A percentile compares a stretch with the other conserved stretches of the same genome.
These are phyloP conservation scores for Stenopsyche tienmushanensis DNA, from an alignment of 1,140 invertebrate species.

Conservation along the genomic window DNA sequence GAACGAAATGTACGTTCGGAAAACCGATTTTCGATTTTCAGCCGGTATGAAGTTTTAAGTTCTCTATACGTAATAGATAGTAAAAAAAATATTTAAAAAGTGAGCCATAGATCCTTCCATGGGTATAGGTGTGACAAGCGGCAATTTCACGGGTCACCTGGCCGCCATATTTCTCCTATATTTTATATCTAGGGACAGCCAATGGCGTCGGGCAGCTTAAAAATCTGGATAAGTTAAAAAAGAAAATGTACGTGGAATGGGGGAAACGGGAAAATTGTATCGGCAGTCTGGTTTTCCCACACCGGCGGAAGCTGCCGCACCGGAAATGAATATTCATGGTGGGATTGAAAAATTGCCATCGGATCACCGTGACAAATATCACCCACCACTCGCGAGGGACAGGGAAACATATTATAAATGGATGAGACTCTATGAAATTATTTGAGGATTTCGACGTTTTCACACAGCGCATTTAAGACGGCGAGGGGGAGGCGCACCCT, in stretches of 20 bases:
- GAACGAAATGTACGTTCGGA: no score
- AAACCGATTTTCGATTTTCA: no score
- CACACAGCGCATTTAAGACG: not conserved
- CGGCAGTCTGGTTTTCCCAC: slow-evolving; percentile 24
- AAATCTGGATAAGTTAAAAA: slow-evolving; percentile 31
- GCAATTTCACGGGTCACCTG: slow-evolving; percentile 40
- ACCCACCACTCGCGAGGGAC: slow-evolving; percentile 8
- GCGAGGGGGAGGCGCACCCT: not conserved
- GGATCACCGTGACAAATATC: slow-evolving; percentile 42
- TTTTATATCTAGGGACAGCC: slow-evolving; percentile 31
- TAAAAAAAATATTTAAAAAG: slow-evolving; percentile 18
- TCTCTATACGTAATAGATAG: not conserved
- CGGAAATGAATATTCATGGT: slow-evolving; percentile 41
- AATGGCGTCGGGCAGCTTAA: slow-evolving; percentile 28
- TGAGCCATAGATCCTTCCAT: slow-evolving; percentile 3
- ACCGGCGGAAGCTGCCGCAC: slow-evolving; percentile 23
- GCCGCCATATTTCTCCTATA: slow-evolving; percentile 38
- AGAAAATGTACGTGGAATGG: not conserved
- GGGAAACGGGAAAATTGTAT: slow-evolving; percentile 21
- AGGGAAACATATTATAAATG: slow-evolving; percentile 34
- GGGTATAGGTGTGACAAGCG: slow-evolving; percentile 37
- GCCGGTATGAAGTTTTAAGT: not conserved
- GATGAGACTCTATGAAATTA: slow-evolving; percentile 31
- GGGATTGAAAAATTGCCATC: slow-evolving; percentile 41
- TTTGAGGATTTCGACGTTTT: not conserved